Evolutionary conservation across 92 coral and sea anemone species (phyloP).

Genomic region (Zoanthus sociatus): DNA sequence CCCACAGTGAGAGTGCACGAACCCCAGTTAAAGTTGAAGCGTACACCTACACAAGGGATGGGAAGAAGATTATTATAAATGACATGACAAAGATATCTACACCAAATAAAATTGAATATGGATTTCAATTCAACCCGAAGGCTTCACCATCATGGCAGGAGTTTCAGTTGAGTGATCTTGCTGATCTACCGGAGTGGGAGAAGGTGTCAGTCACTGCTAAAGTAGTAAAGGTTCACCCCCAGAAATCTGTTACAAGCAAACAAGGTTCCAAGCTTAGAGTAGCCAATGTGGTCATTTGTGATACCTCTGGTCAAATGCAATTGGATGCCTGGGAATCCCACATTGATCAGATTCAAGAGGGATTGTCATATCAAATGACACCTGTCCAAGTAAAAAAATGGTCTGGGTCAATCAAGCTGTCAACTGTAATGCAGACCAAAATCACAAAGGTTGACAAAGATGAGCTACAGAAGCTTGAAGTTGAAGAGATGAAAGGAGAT

Average conservation of each 20-base stretch:
- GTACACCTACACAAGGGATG: not conserved
- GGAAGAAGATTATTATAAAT: slow-evolving; percentile 4
- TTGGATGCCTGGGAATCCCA: slow-evolving; percentile 7
- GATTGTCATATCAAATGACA: slow-evolving; percentile 1
- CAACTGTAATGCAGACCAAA: slow-evolving; percentile 13
- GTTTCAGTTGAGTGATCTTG: slow-evolving; percentile 17
- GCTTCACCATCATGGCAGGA: slow-evolving; percentile 21
- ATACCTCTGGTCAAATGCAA: slow-evolving; percentile 19
- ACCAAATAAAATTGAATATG: not conserved
- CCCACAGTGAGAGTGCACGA: slow-evolving; percentile 20
- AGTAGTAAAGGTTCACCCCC: slow-evolving; percentile 10
- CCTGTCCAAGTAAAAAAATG: slow-evolving; percentile 9
- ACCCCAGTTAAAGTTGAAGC: slow-evolving; percentile 34
- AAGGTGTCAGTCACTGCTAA: not conserved
- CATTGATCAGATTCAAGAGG: slow-evolving; percentile 6
- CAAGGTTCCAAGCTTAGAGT: slow-evolving; percentile 13
- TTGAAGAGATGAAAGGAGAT: slow-evolving; percentile 21
- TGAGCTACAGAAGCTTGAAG: slow-evolving; percentile 17
- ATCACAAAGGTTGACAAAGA: slow-evolving; percentile 19
- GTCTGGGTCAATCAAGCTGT: not conserved
- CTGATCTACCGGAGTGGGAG: slow-evolving; percentile 17
- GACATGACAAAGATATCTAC: slow-evolving; percentile 7
- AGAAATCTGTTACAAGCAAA: not conserved
- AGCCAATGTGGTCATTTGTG: slow-evolving; percentile 23
- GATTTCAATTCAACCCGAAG: slow-evolving; percentile 20